phyloP scores from a whole-genome alignment of 2,888 invertebrate genomes.

The Apamea monoglypha region DNA sequence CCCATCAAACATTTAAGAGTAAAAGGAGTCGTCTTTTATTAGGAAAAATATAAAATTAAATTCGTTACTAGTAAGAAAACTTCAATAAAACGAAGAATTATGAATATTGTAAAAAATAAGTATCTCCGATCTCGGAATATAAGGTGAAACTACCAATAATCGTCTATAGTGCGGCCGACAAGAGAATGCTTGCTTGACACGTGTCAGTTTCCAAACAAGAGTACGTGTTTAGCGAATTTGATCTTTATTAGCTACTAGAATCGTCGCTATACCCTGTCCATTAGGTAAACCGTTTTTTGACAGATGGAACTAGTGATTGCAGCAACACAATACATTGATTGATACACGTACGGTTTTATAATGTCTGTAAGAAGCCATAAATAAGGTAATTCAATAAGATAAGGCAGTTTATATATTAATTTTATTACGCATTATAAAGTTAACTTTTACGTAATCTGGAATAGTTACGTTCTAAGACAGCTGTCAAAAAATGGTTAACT shows the following conservation, averaged over 20 bases:
- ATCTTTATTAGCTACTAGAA: not conserved
- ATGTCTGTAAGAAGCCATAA: too few relatives aligned
- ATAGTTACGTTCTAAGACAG: too few relatives aligned
- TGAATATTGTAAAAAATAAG: slow-evolving; percentile 38
- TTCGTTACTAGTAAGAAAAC: slow-evolving; percentile 10
- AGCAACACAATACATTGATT: too few relatives aligned
- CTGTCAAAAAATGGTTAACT: too few relatives aligned
- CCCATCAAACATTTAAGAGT: not conserved
- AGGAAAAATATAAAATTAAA: slow-evolving; percentile 12
- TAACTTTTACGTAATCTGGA: too few relatives aligned
- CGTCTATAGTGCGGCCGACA: slow-evolving; percentile 5
- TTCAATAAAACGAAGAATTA: slow-evolving; percentile 29
- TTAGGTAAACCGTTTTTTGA: too few relatives aligned
- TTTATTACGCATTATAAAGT: too few relatives aligned
- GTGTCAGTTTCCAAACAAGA: not conserved
- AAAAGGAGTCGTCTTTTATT: not conserved
- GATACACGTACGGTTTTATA: too few relatives aligned
- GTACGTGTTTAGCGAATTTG: not conserved
- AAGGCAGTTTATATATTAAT: too few relatives aligned
- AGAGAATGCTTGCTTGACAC: not conserved
- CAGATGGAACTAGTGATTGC: too few relatives aligned
- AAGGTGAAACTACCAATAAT: slow-evolving; percentile 42
- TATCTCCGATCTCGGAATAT: slow-evolving; percentile 20
- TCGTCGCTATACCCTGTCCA: too few relatives aligned
- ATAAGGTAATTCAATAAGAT: too few relatives aligned